Evolutionary conservation across 1,140 invertebrate species (phyloP).

Genomic region (Zaprionus ornatus): DNA sequence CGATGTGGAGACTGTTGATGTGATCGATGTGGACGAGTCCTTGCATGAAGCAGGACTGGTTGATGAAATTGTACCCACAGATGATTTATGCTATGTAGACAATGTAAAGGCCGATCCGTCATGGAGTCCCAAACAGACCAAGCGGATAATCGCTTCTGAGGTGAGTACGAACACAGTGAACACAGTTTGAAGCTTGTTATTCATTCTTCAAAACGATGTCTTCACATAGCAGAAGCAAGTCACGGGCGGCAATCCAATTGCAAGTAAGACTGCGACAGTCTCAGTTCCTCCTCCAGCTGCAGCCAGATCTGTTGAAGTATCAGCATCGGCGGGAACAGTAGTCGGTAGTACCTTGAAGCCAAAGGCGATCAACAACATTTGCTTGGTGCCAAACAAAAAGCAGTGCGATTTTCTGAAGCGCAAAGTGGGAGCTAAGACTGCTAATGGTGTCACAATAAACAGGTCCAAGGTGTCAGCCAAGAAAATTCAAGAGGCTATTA

Average conservation of each 20-base stretch:
- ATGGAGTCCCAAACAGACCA: constrained; percentile 66
- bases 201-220: constrained; percentile 28
- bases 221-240: constrained; percentile 39
- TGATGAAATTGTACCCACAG: constrained; percentile 1
- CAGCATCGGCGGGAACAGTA: neutral
- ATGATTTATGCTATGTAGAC: constrained; percentile 70
- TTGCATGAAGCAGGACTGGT: constrained; percentile 11
- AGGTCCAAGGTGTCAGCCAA: constrained; percentile 49
- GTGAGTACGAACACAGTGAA: constrained; percentile 47
- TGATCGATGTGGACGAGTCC: constrained; percentile 57
- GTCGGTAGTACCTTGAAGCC: constrained; percentile 29
- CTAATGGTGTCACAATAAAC: neutral
- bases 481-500: constrained; percentile 45
- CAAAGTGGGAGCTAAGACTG: constrained; percentile 48
- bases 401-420: constrained; percentile 74
- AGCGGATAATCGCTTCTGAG: constrained; percentile 48
- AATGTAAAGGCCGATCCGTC: constrained; percentile 77
- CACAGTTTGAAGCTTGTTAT: constrained; percentile 31
- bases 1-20: constrained; percentile 80
- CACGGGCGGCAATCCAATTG: constrained; percentile 1
- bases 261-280: constrained; percentile 18
- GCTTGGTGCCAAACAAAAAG: constrained; percentile 74
- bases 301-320: neutral
- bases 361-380: constrained; percentile 57
- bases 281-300: neutral